Evolutionary conservation across 35 echinoderm and acorn worm genomes (phyloP).

Genomic region (Lytechinus variegatus): DNA sequence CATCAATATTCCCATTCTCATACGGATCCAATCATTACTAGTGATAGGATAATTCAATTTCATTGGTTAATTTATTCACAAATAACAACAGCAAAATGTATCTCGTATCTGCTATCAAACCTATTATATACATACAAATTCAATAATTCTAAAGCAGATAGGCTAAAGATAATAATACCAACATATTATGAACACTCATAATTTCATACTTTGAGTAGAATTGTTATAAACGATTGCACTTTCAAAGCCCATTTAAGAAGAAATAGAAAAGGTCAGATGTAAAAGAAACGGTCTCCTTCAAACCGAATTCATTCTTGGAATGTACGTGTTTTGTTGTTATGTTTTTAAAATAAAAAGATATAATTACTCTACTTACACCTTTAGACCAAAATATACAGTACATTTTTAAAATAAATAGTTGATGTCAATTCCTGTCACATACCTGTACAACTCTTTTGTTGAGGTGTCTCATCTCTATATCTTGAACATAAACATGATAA

Average conservation of each 20-base stretch:
- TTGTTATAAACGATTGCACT: constrained; percentile 14
- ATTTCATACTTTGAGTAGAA: constrained; percentile 31
- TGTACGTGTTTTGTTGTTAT: neutral
- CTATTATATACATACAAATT: constrained; percentile 48
- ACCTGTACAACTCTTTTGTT: neutral
- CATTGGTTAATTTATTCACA: constrained; percentile 36
- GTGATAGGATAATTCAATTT: neutral
- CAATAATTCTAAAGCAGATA: constrained; percentile 14
- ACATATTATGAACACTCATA: constrained; percentile 19
- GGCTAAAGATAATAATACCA: neutral
- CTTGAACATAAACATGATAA: neutral
- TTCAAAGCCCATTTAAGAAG: neutral
- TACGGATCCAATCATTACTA: no score
- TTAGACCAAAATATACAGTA: no score
- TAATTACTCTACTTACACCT: no score
- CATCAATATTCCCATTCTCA: neutral
- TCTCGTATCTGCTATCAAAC: constrained; percentile 26
- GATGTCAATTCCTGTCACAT: neutral
- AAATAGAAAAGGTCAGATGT: neutral
- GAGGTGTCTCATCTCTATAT: neutral
- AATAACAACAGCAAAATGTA: constrained; percentile 37
- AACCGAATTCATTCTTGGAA: neutral
- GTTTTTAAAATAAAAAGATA: no score
- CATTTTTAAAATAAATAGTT: neutral
- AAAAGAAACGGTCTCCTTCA: neutral